Evolutionary conservation across 1,140 invertebrate species (phyloP).

Genomic region (Drosophila kepulauana): DNA sequence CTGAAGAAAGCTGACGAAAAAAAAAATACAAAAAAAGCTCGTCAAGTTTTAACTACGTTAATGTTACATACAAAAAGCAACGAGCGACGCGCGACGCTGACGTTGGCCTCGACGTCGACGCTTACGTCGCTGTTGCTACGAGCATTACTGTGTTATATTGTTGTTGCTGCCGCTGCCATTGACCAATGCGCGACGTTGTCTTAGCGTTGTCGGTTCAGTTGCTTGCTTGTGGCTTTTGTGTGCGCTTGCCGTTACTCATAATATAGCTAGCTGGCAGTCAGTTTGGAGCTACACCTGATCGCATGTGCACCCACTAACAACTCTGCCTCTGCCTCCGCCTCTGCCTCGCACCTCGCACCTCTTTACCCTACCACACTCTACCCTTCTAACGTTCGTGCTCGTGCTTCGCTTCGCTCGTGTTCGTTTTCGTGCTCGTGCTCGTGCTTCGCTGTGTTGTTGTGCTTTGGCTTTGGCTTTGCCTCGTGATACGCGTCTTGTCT

Average conservation of each 20-base stretch:
- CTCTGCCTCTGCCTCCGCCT: neutral
- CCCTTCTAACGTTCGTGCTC: neutral
- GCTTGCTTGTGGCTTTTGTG: constrained; percentile 57
- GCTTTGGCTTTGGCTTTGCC: constrained; percentile 30
- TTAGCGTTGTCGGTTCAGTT: constrained; percentile 52
- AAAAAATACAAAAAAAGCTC: constrained; percentile 61
- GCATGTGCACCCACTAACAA: constrained; percentile 34
- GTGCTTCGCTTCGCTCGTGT: too few species aligned
- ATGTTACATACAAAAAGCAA: constrained; percentile 51
- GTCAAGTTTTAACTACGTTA: constrained; percentile 74
- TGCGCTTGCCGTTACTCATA: constrained; percentile 24
- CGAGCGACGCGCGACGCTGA: constrained; percentile 25
- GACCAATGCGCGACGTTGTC: constrained; percentile 47
- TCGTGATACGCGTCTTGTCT: constrained; percentile 57
- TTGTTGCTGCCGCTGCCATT: constrained; percentile 39
- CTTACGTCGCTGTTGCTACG: constrained; percentile 1
- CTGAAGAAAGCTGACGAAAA: constrained; percentile 68
- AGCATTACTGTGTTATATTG: constrained; percentile 1
- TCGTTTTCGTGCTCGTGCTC: too few species aligned
- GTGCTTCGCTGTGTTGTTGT: neutral
- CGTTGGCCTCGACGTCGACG: constrained; percentile 27
- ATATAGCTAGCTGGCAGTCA: neutral
- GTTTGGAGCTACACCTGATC: constrained; percentile 30
- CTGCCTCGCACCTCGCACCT: too few species aligned
- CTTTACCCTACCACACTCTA: neutral